These are phyloP conservation scores for Strigamia crassipes DNA, from an alignment of 2,888 invertebrate genomes.

Conservation along the genomic window DNA sequence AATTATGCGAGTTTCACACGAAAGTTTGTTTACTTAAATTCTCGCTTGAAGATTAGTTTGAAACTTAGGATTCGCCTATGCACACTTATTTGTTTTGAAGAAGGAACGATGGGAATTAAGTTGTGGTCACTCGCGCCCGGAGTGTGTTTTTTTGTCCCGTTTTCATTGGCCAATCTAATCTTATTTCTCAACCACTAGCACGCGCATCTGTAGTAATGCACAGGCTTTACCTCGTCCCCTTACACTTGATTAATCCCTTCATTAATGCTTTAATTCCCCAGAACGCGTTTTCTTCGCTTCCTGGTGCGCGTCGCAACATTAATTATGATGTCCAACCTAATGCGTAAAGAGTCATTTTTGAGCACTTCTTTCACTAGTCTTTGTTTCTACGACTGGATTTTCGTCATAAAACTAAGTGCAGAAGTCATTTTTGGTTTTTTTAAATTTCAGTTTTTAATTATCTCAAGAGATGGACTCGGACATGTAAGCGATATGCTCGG, in stretches of 20 bases:
- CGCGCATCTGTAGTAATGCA: conserved; percentile 28
- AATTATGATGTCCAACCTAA: conserved; percentile 31
- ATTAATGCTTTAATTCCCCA: conserved; percentile 28
- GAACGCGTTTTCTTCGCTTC: neutral
- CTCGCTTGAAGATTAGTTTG: neutral
- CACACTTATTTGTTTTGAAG: conserved; percentile 5
- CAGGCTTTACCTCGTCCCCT: conserved; percentile 18
- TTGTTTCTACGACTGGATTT: neutral
- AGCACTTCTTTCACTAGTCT: neutral
- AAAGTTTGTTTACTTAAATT: conserved; percentile 14
- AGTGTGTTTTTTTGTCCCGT: neutral
- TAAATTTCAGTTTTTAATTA: neutral
- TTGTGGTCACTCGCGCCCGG: conserved; percentile 24
- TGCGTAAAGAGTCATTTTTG: neutral
- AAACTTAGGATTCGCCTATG: conserved; percentile 1
- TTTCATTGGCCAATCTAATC: conserved; percentile 36
- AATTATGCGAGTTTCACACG: neutral
- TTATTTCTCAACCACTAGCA: conserved; percentile 38
- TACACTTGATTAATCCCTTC: conserved; percentile 37
- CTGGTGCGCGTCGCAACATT: conserved; percentile 17
- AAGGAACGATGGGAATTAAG: conserved; percentile 20
- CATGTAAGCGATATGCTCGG: neutral
- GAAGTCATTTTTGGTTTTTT: neutral
- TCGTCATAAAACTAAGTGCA: neutral
- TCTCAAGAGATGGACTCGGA: neutral